Base-by-base conservation (phyloP, 2,888 invertebrate species). In the Hirtodrosophila confusa region DNA sequence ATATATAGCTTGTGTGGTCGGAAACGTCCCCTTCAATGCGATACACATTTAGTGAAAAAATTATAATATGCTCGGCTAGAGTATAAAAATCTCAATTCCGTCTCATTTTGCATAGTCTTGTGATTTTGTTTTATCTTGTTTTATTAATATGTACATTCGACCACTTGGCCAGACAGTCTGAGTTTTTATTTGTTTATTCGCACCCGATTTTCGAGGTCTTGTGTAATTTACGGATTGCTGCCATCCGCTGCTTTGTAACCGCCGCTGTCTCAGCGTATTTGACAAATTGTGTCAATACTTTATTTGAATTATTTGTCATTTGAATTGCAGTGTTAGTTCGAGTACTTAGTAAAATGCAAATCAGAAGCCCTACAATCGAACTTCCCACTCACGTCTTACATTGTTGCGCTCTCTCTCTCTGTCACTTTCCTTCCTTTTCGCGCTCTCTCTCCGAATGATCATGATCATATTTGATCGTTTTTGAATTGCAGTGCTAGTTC, bases 301-400 rank as follows among this genome's bases (percentile, higher is more conserved):
- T 70, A 66, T 77, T 78, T 62, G 44, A 73, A 67, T 65, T 63
- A 49, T 62, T 17, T 58, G 53, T 55, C 53, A 45, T 54, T 69
- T 33, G 40, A 55, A 60, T 54, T 57, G 50, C 56, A 47, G 29
- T 37, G 23, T 31, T 31, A 31, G 8, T 31, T 3, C 27, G 6
- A 27, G 11, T 23, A 36, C 10, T 37, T 12, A 12, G 23, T 23
- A 36, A 3, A 8, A 33, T 12, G n/a, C 35, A 72, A 84, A 78
- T 73, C 69, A 74, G 67, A 78, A 82, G 75, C 75, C 68, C 51
- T 69, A 64, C 43, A 67, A 71, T 62, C 61, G 51, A 60, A 47
- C 60, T 49, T 55, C 39, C 36, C 43, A 51, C 2, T 24, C 3
- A 8, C 23, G 9, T 1, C 23, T 4, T 31, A 4, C 37, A 12